Base-by-base conservation (phyloP, 2,888 invertebrate genomes). In the Tortricodes alternella region DNA sequence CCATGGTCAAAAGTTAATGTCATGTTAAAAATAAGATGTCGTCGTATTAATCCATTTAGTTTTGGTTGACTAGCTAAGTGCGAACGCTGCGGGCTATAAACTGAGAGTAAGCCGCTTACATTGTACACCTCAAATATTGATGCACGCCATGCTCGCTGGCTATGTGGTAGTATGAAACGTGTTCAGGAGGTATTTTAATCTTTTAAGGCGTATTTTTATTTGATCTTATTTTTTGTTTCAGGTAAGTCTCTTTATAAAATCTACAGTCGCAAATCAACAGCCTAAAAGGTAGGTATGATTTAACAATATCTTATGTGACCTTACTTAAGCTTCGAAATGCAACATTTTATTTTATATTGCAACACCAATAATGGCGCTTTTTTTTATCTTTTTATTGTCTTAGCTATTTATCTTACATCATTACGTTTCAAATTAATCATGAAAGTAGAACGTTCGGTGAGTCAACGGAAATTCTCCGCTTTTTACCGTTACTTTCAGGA, bases 401-500 rank as follows among this genome's bases (percentile, higher is more conserved):
- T n/a, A n/a, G n/a, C n/a, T n/a, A n/a, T n/a, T n/a, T n/a, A n/a
- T 9, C 29, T 9, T 4, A 29, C 9, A n/a, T 29, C 9, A 11
- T 29, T 29, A 11, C 35, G n/a, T 13, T 53, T 35, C 19, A 38
- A 19, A 38, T 38, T 38, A 37, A 44, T 52, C 35, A 35, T 43
- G 24, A n/a, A 9, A 46, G 46, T 46, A 37, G 55, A 58, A 57
- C 57, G 43, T 41, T 46, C 18, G 50, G 65, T 74, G 73, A 74
- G 56, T 76, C 74, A 73, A 53, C 63, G 58, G 61, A 64, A 59
- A 68, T 67, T 65, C 60, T 62, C 53, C 44, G 48, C 56, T 62
- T 67, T 70, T 71, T 64, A 69, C 68, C 64, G 65, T 62, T 66
- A 62, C 56, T n/a, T n/a, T n/a, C n/a, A 71, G 18, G 37, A 41